Base-by-base conservation (phyloP, 2,797 vertebrate genomes). In the Chromobotia macracanthus region DNA sequence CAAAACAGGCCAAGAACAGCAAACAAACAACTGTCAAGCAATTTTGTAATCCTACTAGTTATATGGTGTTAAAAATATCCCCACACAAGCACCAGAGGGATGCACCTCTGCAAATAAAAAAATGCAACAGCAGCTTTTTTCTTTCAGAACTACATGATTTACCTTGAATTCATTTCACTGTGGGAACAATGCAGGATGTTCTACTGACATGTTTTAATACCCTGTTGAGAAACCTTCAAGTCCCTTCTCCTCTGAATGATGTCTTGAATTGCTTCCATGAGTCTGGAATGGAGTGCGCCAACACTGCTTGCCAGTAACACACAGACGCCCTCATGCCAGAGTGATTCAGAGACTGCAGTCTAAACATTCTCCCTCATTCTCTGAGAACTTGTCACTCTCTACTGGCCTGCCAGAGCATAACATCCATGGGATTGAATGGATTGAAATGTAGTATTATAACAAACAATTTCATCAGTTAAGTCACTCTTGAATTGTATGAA, bases 141-240 rank as follows among this genome's bases (percentile, higher is more conserved):
- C 8, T 77, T 69, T 77, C 7, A 79, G n/a, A 73, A 50, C 61
- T 25, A 12, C 8, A 31, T 21, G 70, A 70, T 76, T 51, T 67
- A 64, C 16, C 72, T 76, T 79, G 75, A 82, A 65, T 60, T 74
- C 1, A 3, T 44, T 23, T 31, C 53, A 83, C 68, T 79, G 82
- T 81, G 69, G 79, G 81, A 85, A 85, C 68, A 19, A 58, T 21
- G 66, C 58, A 71, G 41, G 79, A 85, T 81, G 75, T 68, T 80
- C 72, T 77, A 46, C 48, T 72, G 67, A 76, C 67, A 81, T 80
- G 66, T 65, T 85, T 72, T 81, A 83, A 79, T 38, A 46, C 75
- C 69, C 82, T 83, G 55, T 48, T 60, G 81, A 79, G 72, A 23
- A 81, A 79, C 46, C 38, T 72, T 66, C 64, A 41, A 41, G 72